phyloP scores from a whole-genome alignment of 2,113 vertebrate species.

The Phaethornis superciliosus region DNA sequence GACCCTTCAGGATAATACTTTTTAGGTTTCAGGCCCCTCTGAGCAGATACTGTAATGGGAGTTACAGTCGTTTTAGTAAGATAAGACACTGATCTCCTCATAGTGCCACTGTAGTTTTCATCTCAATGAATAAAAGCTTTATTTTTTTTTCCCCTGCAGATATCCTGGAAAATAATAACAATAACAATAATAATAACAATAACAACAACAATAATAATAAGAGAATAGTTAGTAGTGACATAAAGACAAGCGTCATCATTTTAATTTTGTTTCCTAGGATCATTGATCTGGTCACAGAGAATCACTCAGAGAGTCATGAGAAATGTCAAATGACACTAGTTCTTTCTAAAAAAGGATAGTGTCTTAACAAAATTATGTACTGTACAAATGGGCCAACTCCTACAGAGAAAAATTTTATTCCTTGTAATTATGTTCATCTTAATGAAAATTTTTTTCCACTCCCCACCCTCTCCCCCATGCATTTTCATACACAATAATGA shows the following conservation, averaged over 20 bases:
- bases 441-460: background rate
- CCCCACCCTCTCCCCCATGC: background rate
- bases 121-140: background rate
- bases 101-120: background rate
- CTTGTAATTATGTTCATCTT: background rate
- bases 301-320: background rate
- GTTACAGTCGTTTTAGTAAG: background rate
- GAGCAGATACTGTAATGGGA: background rate
- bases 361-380: background rate
- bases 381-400: background rate
- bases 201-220: background rate
- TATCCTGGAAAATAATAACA: background rate
- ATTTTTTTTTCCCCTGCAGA: background rate
- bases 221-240: background rate
- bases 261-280: background rate
- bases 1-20: background rate
- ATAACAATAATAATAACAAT: too few relatives aligned
- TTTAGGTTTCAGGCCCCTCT: background rate
- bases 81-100: background rate
- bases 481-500: background rate
- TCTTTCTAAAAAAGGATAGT: background rate
- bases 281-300: background rate
- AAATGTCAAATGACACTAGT: background rate
- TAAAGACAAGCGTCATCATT: background rate
- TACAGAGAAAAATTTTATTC: conserved; percentile 19